phyloP scores from a whole-genome alignment of 2,888 invertebrate species.

The Mesochorus sp. region DNA sequence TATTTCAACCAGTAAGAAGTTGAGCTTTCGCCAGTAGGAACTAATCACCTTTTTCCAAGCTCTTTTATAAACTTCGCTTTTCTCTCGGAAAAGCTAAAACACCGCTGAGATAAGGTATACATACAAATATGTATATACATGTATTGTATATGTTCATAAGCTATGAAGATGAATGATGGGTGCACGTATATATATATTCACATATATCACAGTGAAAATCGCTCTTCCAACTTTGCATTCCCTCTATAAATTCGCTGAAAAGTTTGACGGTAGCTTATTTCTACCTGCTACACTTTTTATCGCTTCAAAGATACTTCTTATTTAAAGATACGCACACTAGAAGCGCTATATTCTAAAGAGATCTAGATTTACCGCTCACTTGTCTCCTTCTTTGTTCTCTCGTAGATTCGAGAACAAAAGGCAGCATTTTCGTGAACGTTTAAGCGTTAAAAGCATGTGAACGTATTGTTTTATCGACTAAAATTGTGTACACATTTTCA shows the following conservation, averaged over 20 bases:
- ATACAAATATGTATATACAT: too few relatives aligned
- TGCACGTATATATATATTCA: too few relatives aligned
- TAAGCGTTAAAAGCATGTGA: too few relatives aligned
- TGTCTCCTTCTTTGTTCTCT: slow-evolving; percentile 22
- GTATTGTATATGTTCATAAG: too few relatives aligned
- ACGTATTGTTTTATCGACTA: too few relatives aligned
- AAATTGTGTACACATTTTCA: too few relatives aligned
- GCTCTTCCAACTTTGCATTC: slow-evolving; percentile 35
- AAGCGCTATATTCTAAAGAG: slow-evolving; percentile 17
- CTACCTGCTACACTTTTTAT: neutral
- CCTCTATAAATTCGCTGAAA: slow-evolving; percentile 33
- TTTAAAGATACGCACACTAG: slow-evolving; percentile 1
- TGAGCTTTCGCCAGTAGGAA: neutral
- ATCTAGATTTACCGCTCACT: slow-evolving; percentile 31
- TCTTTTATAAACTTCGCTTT: neutral
- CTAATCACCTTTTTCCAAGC: slow-evolving; percentile 25
- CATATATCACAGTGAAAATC: slow-evolving; percentile 24
- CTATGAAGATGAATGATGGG: neutral
- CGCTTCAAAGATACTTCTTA: slow-evolving; percentile 18
- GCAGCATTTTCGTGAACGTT: too few relatives aligned
- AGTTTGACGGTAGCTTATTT: slow-evolving; percentile 12
- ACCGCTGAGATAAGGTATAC: neutral
- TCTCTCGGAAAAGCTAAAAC: neutral
- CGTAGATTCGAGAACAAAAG: slow-evolving; percentile 50
- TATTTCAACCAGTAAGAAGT: neutral